Base-by-base conservation (phyloP, 2,797 vertebrate species). In the Chelonia mydas region DNA sequence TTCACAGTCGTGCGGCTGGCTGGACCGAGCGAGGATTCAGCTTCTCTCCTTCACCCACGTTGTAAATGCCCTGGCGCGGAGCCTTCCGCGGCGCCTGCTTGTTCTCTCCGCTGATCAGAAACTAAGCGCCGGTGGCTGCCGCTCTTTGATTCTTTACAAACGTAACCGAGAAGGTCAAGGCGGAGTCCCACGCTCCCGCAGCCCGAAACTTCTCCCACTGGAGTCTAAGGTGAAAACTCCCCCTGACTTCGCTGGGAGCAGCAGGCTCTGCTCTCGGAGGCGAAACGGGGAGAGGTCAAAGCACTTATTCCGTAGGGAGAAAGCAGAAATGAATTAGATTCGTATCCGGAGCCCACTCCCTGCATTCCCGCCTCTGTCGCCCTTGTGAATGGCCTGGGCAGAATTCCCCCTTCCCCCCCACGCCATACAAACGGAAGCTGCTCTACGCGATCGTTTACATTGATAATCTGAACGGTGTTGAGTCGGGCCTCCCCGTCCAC, bases 321-420 rank as follows among this genome's bases (percentile, higher is more conserved):
- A 72, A 19, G 12, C 72, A 10, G 23, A 28, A 27, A 15, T 25
- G 3, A 74, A 27, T 74, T 45, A 7, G 41, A 25, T 41, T 74
- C 10, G 17, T 23, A 45, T 11, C 12, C 15, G 72, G 23, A 77
- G 6, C 4, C 12, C 15, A 72, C 5, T 37, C 27, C 15, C 4
- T 12, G 11, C n/a, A 45, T 54, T 5, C 53, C 4, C 41, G 3
- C 25, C 7, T 6, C 41, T 3, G 3, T 9, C 7, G 7, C 12
- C 25, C 45, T 13, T 28, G 13, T 47, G 45, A 47, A 17, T 4
- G 45, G 7, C 28, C 23, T 4, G 10, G 27, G 41, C 74, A 15
- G 41, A 45, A 45, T n/a, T 3, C 19, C 17, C 7, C 17, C 50
- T 7, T 7, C 41, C 11, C 6, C 27, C 74, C 49, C 68, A 19